These are phyloP conservation scores for Puntigrus tetrazona DNA, from an alignment of 2,113 vertebrate genomes.

Conservation along the genomic window DNA sequence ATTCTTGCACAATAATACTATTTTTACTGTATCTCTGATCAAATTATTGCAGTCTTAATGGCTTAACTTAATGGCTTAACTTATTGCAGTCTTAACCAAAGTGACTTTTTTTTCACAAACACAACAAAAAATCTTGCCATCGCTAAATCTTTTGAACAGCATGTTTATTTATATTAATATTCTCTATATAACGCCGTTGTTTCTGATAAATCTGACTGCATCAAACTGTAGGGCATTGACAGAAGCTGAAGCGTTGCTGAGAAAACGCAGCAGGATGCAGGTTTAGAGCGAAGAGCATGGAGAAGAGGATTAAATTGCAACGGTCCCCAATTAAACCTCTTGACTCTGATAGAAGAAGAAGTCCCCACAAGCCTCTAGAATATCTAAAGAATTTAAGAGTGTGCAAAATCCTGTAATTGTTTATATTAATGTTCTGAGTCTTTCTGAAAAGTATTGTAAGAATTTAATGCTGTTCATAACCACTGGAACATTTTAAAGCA, in stretches of 20 bases:
- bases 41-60: neutral
- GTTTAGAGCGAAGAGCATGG: constrained; percentile 36
- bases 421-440: constrained; percentile 14
- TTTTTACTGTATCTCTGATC: neutral
- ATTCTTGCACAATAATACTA: neutral
- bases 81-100: neutral
- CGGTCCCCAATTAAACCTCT: constrained; percentile 24
- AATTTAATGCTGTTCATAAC: constrained; percentile 26
- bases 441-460: neutral
- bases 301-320: constrained; percentile 48
- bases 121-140: neutral
- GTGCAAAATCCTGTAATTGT: constrained; percentile 32
- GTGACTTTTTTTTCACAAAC: neutral
- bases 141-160: neutral
- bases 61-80: no score
- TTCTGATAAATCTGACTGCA: neutral
- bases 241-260: constrained; percentile 36
- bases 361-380: constrained; percentile 20
- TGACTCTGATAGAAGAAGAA: constrained; percentile 9
- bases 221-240: constrained; percentile 29
- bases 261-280: constrained; percentile 33
- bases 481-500: neutral
- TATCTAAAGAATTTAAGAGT: constrained; percentile 17
- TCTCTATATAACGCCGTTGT: neutral
- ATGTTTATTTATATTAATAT: neutral